Evolutionary conservation across 2,113 vertebrate species (phyloP).

Genomic region (Hyperopisus bebe): DNA sequence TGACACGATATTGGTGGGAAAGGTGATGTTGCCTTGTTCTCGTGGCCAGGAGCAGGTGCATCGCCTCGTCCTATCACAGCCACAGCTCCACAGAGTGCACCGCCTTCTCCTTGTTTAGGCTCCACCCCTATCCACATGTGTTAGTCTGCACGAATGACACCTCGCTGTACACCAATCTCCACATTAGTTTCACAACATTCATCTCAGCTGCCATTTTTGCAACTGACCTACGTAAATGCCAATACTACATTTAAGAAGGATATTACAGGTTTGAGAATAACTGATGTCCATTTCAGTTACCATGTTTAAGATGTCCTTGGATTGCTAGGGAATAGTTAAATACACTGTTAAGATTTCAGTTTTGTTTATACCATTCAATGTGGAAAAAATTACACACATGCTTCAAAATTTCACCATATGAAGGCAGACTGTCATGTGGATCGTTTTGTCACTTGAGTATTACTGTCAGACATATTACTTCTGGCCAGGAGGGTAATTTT

Average conservation of each 20-base stretch:
- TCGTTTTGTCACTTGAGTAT: neutral
- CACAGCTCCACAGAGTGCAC: conserved; percentile 74
- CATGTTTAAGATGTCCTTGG: neutral
- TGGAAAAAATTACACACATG: neutral
- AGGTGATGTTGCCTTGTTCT: conserved; percentile 73
- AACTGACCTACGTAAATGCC: neutral
- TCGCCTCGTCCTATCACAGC: conserved; percentile 72
- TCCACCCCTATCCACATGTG: neutral
- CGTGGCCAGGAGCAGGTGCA: conserved; percentile 75
- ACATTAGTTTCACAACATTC: neutral
- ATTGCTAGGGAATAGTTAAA: neutral
- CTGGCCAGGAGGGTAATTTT: neutral
- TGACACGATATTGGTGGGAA: conserved; percentile 67
- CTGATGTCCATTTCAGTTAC: neutral
- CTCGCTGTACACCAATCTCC: neutral
- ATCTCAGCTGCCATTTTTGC: neutral
- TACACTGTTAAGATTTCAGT: neutral
- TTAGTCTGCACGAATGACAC: neutral
- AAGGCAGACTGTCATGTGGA: neutral
- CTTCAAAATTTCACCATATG: neutral
- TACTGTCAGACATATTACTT: neutral
- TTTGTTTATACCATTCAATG: neutral
- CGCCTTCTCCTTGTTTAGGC: conserved; percentile 63
- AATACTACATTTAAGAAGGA: neutral
- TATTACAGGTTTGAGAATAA: neutral